These are phyloP conservation scores for Dreissena polymorpha DNA, from an alignment of 1,140 invertebrate species.

Conservation along the genomic window DNA sequence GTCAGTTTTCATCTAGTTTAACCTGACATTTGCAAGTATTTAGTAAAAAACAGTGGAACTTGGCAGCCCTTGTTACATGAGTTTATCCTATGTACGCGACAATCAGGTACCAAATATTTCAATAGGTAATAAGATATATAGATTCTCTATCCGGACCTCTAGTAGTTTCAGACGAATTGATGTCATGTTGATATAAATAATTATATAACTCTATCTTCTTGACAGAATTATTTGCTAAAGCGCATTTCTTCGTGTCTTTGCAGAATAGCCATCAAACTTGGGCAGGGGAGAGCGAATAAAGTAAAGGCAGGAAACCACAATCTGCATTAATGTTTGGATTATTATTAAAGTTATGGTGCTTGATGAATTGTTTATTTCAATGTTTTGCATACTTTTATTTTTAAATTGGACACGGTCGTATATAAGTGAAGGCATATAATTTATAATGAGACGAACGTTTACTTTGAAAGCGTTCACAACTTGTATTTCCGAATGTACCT, in stretches of 20 bases:
- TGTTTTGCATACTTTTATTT: no score
- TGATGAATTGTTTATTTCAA: no score
- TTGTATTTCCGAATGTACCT: no score
- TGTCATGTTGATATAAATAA: not conserved
- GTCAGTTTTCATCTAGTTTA: not conserved
- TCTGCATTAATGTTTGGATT: slow-evolving; percentile 32
- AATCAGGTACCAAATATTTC: no score
- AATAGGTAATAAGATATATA: no score
- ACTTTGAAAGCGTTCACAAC: no score
- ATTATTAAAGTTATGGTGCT: not conserved
- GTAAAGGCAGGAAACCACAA: slow-evolving; percentile 33
- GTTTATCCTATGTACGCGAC: no score
- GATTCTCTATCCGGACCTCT: no score
- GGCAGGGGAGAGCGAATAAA: slow-evolving; percentile 49
- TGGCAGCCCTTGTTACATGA: not conserved
- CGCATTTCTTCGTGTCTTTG: slow-evolving; percentile 21
- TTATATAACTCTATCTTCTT: not conserved
- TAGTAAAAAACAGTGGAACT: not conserved
- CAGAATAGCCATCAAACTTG: slow-evolving; percentile 42
- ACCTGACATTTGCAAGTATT: not conserved
- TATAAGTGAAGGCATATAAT: no score
- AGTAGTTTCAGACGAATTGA: no score
- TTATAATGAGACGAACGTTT: no score
- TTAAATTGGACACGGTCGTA: no score
- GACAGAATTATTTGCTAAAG: not conserved